These are phyloP conservation scores for Leptinotarsa undecemlineata DNA, from an alignment of 1,140 invertebrate genomes.

Conservation along the genomic window DNA sequence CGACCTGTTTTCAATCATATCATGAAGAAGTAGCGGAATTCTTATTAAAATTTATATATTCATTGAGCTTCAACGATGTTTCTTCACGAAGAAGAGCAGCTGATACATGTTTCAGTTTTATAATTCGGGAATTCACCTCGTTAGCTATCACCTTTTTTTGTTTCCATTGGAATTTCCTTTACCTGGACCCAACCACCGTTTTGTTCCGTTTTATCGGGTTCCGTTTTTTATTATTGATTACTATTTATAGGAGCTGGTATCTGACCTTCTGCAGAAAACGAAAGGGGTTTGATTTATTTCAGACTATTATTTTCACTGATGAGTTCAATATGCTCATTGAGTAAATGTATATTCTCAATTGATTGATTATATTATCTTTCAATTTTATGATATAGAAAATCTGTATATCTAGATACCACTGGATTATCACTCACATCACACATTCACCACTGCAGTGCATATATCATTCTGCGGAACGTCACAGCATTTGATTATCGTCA, in stretches of 20 bases:
- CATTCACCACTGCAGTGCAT: background rate
- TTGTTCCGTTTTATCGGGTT: conserved; percentile 2
- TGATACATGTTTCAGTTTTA: conserved; percentile 3
- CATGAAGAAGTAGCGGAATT: background rate
- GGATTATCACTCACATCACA: background rate
- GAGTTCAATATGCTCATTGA: background rate
- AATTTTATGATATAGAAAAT: background rate
- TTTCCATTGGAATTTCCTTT: background rate
- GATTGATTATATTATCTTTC: background rate
- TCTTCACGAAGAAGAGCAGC: background rate
- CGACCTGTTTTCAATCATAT: too few relatives aligned
- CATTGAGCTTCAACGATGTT: conserved; percentile 4
- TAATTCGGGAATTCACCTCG: background rate
- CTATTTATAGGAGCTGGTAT: background rate
- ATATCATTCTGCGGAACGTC: background rate
- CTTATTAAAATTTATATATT: background rate
- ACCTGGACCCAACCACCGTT: background rate
- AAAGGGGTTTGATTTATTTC: background rate
- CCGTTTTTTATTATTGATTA: background rate
- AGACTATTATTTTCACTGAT: background rate
- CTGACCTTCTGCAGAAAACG: too few relatives aligned
- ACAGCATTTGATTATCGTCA: background rate
- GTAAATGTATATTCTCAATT: background rate
- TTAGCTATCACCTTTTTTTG: background rate
- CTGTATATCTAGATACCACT: conserved; percentile 8